Percentiles rank a stretch among this genome's conserved stretches.
Conservation (phyloP, 2,113 vertebrate species). For the Ptychochromis oligacanthus region DNA sequence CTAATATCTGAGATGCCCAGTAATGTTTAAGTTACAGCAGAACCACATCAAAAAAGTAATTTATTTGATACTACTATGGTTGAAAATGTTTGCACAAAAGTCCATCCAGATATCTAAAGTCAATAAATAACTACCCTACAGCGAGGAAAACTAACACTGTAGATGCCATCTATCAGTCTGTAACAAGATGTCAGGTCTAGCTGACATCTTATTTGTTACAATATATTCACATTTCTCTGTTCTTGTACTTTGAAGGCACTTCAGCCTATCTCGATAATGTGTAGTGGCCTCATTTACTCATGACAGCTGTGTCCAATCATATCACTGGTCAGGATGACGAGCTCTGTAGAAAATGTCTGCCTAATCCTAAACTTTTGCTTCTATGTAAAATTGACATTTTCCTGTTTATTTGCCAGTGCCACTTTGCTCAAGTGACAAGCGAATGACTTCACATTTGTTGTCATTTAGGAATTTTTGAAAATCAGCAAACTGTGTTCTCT, state of each 20-base stretch:
- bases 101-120: background rate
- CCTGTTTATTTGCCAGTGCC: background rate
- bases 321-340: slow-evolving; percentile 37
- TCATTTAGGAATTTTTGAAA: background rate
- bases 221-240: background rate
- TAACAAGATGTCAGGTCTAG: background rate
- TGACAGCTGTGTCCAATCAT: slow-evolving; percentile 66
- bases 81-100: background rate
- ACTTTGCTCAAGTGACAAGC: background rate
- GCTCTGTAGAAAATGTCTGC: slow-evolving; percentile 8
- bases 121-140: background rate
- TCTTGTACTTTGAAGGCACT: slow-evolving; percentile 29
- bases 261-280: slow-evolving; percentile 38
- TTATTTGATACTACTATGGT: background rate
- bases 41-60: background rate
- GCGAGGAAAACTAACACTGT: background rate
- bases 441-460: background rate
- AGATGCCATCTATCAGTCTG: background rate
- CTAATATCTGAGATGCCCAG: background rate
- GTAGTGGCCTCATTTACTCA: slow-evolving; percentile 48
- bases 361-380: background rate
- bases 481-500: too few species aligned
- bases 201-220: background rate
- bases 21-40: background rate
- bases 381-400: background rate